Evolutionary conservation across 2,888 invertebrate genomes (phyloP).

Genomic region (Agrochola lota): DNA sequence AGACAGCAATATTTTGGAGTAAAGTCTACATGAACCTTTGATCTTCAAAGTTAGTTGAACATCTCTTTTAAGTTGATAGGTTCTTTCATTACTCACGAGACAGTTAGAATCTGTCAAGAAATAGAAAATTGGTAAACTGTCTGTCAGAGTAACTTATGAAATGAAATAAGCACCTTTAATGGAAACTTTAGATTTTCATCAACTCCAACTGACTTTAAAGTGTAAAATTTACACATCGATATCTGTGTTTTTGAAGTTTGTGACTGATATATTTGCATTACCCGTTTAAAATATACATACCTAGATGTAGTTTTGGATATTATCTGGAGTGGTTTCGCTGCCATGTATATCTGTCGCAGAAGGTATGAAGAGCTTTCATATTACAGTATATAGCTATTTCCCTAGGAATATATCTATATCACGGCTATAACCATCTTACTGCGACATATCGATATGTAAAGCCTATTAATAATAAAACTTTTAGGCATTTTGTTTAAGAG

Average conservation of each 20-base stretch:
- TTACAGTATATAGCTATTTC: too few species aligned
- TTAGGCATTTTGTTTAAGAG: conserved; percentile 4
- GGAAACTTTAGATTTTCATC: conserved; percentile 28
- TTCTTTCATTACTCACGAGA: conserved; percentile 45
- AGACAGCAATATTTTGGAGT: conserved; percentile 50
- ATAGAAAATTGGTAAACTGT: conserved; percentile 40
- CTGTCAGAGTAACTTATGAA: conserved; percentile 21
- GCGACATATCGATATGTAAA: too few species aligned
- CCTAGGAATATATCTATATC: too few species aligned
- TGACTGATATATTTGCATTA: neutral
- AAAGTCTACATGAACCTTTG: conserved; percentile 50
- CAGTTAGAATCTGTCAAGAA: conserved; percentile 44
- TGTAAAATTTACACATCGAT: conserved; percentile 8
- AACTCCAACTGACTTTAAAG: conserved; percentile 1
- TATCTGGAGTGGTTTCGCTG: neutral
- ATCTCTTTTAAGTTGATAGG: conserved; percentile 46
- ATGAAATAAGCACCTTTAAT: conserved; percentile 21
- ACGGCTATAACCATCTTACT: too few species aligned
- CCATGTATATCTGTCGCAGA: too few species aligned
- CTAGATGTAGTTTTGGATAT: neutral
- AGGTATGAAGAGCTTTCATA: too few species aligned
- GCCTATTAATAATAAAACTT: too few species aligned
- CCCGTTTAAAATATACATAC: neutral
- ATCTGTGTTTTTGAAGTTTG: neutral
- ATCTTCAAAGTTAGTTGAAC: conserved; percentile 54